Base-by-base conservation (phyloP, 2,113 vertebrate species). In the Motacilla tschutschensis region DNA sequence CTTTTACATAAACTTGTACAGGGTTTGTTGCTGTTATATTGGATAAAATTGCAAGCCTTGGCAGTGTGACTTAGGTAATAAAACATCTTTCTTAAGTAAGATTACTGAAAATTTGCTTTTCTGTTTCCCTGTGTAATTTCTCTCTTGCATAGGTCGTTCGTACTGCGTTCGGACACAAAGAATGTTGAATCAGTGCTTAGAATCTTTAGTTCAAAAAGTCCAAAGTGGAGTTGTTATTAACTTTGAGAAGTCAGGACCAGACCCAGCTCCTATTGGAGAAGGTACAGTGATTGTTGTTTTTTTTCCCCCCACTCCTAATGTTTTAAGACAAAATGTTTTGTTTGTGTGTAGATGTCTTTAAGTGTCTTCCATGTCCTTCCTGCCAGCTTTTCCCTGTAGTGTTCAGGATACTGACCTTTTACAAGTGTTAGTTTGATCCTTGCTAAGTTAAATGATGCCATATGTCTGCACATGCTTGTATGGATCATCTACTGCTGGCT, bases 151-250 rank as follows among this genome's bases (percentile, higher is more conserved):
- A 98, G 98, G 98, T 93, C 98, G 97, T 84, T 98, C 97, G 6
- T 98, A 98, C 90, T 98, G 98, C 6, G 97, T 98, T 86, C 96
- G 96, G 92, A 98, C 97, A 67, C 98, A 98, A 65, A 96, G 97
- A 92, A 98, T 98, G 98, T 96, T 98, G 94, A 98, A 97, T 88
- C 97, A 98, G 0, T 98, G 98, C 92, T 96, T 98, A 93, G 98
- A 98, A 83, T 98, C 97, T 83, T 94, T 98, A 78, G 97, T 97
- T 95, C 97, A 98, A 36, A 98, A 98, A 96, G 96, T 98, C 89
- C 98, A 98, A 94, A 98, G 97, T 91, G 98, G 98, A 79, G 98
- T 98, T 86, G 98, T 98, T 88, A 97, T 98, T 94, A 97, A 98
- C 92, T 98, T 98, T 92, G 97, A 98, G 79, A 98, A 98, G 93